Conservation (phyloP, 2,113 vertebrate genomes). For the Mandrillus leucophaeus region DNA sequence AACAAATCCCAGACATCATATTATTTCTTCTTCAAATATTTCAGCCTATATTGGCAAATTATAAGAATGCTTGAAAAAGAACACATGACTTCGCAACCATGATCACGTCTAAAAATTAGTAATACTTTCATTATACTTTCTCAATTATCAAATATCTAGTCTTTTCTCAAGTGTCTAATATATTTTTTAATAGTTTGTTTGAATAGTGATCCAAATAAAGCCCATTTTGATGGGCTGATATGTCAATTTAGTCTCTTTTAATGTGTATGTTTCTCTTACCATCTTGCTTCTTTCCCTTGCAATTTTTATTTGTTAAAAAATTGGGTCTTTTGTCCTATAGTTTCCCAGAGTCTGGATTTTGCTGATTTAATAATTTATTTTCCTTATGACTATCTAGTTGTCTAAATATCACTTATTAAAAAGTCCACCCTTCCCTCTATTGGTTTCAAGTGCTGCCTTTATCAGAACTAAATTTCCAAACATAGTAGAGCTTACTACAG, state of each 20-base stretch:
- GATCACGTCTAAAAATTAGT: background rate
- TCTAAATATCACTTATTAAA: background rate
- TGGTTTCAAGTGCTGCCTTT: background rate
- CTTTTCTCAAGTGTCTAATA: background rate
- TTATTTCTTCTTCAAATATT: background rate
- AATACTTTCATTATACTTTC: background rate
- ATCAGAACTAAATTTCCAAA: background rate
- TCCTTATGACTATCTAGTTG: background rate
- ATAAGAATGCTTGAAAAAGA: background rate
- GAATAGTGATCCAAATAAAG: background rate
- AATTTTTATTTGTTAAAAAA: background rate
- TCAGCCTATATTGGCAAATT: background rate
- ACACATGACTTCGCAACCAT: background rate
- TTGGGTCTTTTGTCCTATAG: background rate
- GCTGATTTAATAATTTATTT: background rate
- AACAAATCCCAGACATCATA: background rate
- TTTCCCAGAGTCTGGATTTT: background rate
- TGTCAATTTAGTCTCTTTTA: background rate
- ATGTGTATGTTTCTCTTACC: background rate
- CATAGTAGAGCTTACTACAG: background rate
- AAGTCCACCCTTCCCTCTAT: background rate
- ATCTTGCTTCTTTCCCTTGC: background rate
- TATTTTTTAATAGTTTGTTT: constrained; percentile 25
- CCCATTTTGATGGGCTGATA: background rate
- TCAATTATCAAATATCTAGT: background rate